Conservation (phyloP, 2,113 vertebrate genomes). For the Nycticryphes semicollaris region DNA sequence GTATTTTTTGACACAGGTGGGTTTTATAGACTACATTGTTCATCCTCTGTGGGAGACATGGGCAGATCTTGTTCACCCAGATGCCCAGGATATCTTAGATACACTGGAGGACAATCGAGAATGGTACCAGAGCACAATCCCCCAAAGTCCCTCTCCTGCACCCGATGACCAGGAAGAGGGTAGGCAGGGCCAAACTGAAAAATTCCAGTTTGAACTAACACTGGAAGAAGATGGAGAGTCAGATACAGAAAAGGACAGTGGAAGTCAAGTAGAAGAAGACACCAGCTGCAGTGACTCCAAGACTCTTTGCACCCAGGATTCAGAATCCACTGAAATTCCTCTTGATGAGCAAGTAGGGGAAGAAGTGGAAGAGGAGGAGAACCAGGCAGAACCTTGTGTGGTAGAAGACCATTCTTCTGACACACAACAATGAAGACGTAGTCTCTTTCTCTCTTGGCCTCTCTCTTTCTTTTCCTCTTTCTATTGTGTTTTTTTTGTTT, state of each 20-base stretch:
- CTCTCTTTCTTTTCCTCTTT: background rate
- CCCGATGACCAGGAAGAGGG: constrained; percentile 90
- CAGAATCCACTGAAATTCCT: constrained; percentile 96
- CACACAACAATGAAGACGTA: constrained; percentile 83
- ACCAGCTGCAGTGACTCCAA: constrained; percentile 98
- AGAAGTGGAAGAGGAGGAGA: constrained; percentile 82
- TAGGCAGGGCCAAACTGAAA: constrained; percentile 88
- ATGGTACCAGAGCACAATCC: constrained; percentile 99
- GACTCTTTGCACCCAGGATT: constrained; percentile 98
- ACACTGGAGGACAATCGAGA: constrained; percentile 98
- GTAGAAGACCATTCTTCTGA: constrained; percentile 80
- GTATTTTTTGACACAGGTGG: constrained; percentile 81
- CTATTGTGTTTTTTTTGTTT: background rate
- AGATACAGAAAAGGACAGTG: constrained; percentile 96
- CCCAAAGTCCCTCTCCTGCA: constrained; percentile 94
- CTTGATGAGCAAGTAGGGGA: constrained; percentile 93
- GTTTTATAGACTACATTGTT: constrained; percentile 99
- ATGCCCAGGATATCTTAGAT: constrained; percentile 98
- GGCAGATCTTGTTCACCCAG: constrained; percentile 97
- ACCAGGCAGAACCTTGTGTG: constrained; percentile 76
- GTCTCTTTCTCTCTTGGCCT: background rate
- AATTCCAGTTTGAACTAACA: constrained; percentile 98
- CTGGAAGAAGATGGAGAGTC: constrained; percentile 96
- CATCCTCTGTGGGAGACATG: constrained; percentile 99
- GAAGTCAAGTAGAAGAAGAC: constrained; percentile 94